Evolutionary conservation across 2,113 vertebrate genomes (phyloP).

Genomic region (Polypterus bichir): DNA sequence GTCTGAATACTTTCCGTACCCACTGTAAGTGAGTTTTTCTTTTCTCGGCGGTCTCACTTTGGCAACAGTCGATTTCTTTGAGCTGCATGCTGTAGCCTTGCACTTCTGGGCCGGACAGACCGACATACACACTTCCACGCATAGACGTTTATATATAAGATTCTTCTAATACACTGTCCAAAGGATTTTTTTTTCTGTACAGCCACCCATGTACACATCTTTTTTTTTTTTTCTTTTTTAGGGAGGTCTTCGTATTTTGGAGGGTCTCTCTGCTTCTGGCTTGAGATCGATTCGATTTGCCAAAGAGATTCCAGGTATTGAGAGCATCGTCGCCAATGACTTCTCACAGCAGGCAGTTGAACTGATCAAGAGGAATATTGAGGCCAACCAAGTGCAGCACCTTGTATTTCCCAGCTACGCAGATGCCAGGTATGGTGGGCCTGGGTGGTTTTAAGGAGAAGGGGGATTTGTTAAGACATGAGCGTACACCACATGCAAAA

Average conservation of each 20-base stretch:
- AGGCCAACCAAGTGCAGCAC: slow-evolving; percentile 54
- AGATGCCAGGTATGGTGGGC: slow-evolving; percentile 63
- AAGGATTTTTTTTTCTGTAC: no score
- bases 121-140: no score
- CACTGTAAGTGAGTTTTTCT: no score
- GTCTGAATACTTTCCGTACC: no score
- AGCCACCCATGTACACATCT: no score
- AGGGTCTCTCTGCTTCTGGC: slow-evolving; percentile 77
- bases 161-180: no score
- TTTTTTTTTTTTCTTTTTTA: slow-evolving; percentile 16
- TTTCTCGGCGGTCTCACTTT: no score
- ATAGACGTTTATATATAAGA: no score
- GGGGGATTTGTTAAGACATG: neutral
- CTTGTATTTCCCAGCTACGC: slow-evolving; percentile 62
- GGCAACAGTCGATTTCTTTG: no score
- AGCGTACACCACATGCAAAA: neutral
- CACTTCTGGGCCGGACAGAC: no score
- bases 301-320: slow-evolving; percentile 73
- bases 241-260: slow-evolving; percentile 64
- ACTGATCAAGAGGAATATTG: slow-evolving; percentile 62
- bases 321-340: slow-evolving; percentile 69
- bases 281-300: slow-evolving; percentile 82
- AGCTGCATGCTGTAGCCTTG: no score
- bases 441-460: slow-evolving; percentile 1
- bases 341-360: slow-evolving; percentile 60